Percentiles rank a stretch among this genome's conserved stretches.
phyloP scores from a whole-genome alignment of 2,888 invertebrate species.

The Mellilla xanthometata region DNA sequence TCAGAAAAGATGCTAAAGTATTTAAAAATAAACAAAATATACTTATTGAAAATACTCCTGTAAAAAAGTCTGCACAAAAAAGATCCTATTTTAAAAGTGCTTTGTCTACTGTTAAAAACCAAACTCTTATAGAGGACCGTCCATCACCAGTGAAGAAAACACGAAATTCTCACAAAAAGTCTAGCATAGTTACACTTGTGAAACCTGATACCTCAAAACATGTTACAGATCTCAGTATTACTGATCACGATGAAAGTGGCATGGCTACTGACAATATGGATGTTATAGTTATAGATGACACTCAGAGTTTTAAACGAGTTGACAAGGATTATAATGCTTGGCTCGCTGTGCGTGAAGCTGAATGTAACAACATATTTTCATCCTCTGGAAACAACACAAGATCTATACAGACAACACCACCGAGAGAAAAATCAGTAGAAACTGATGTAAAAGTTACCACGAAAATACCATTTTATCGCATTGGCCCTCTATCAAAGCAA shows the following conservation, averaged over 20 bases:
- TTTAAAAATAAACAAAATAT: slow-evolving; percentile 17
- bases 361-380: slow-evolving; percentile 36
- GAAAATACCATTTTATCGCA: slow-evolving; percentile 61
- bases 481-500: slow-evolving; percentile 44
- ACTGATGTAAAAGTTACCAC: slow-evolving; percentile 14
- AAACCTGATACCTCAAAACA: slow-evolving; percentile 4
- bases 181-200: slow-evolving; percentile 11
- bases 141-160: slow-evolving; percentile 15
- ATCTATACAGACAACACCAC: not conserved
- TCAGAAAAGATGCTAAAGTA: slow-evolving; percentile 3
- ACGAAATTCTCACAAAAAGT: slow-evolving; percentile 16
- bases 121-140: slow-evolving; percentile 8
- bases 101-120: slow-evolving; percentile 20
- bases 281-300: slow-evolving; percentile 53
- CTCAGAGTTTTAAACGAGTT: slow-evolving; percentile 41
- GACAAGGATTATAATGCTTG: slow-evolving; percentile 67
- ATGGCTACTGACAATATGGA: slow-evolving; percentile 56
- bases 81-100: slow-evolving; percentile 35
- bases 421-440: not conserved
- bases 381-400: slow-evolving; percentile 13
- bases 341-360: slow-evolving; percentile 54
- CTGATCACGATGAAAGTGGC: slow-evolving; percentile 56
- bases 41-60: slow-evolving; percentile 19
- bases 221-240: slow-evolving; percentile 4
- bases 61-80: slow-evolving; percentile 29